phyloP scores from a whole-genome alignment of 2,113 vertebrate genomes.

The Triplophysa tibetana region DNA sequence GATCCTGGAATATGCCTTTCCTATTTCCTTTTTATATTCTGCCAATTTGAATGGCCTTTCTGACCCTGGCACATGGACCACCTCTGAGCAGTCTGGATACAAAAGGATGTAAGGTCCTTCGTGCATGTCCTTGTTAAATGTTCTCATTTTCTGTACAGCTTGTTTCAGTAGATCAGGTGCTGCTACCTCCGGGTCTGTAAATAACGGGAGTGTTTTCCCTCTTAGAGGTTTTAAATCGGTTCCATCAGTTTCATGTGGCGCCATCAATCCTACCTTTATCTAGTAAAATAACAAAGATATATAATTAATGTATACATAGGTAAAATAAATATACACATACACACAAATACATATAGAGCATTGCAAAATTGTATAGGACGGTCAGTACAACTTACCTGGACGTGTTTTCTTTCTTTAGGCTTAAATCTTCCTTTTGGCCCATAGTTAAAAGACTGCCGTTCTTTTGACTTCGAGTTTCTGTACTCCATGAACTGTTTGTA shows the following conservation, averaged over 20 bases:
- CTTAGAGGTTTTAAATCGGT: constrained; percentile 50
- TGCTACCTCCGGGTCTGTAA: constrained; percentile 43
- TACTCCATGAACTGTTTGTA: constrained; percentile 47
- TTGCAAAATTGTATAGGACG: constrained; percentile 33
- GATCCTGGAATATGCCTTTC: constrained; percentile 45
- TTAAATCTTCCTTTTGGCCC: constrained; percentile 18
- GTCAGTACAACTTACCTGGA: constrained; percentile 39
- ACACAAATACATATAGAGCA: neutral
- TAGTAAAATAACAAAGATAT: constrained; percentile 46
- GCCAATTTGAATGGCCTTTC: constrained; percentile 41
- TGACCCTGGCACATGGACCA: constrained; percentile 49
- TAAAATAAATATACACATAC: constrained; percentile 13
- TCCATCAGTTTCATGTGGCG: constrained; percentile 30
- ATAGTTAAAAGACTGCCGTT: constrained; percentile 33
- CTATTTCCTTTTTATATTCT: constrained; percentile 49
- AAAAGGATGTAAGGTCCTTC: constrained; percentile 50
- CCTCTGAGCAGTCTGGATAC: constrained; percentile 49
- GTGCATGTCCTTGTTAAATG: constrained; percentile 46
- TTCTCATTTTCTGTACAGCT: constrained; percentile 45
- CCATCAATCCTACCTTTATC: constrained; percentile 53
- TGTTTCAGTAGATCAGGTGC: constrained; percentile 46
- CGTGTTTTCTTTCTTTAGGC: constrained; percentile 35
- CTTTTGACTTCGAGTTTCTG: constrained; percentile 37
- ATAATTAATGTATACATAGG: neutral
- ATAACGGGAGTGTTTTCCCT: constrained; percentile 48